Percentiles rank a stretch among this genome's conserved stretches.
phyloP scores from a whole-genome alignment of 2,888 invertebrate species.

The Pollenia amentaria region DNA sequence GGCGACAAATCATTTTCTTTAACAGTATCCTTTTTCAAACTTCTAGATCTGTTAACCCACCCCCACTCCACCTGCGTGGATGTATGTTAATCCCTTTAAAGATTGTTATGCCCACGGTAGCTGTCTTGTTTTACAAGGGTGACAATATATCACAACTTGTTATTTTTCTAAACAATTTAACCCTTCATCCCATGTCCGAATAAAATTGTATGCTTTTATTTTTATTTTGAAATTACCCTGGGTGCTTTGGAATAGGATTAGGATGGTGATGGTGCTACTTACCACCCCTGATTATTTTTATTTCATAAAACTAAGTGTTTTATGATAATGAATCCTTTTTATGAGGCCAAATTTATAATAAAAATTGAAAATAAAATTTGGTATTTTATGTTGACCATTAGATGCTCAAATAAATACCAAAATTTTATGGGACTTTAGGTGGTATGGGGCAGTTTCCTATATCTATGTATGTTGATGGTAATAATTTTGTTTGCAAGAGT shows the following conservation, averaged over 20 bases:
- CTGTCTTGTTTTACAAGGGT: constrained; percentile 70
- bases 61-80: constrained; percentile 24
- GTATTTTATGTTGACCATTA: constrained; percentile 82
- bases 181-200: constrained; percentile 60
- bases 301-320: constrained; percentile 71
- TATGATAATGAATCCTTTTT: constrained; percentile 75
- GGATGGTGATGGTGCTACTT: constrained; percentile 14
- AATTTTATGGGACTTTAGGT: constrained; percentile 79
- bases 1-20: constrained; percentile 83
- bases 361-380: constrained; percentile 79
- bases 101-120: constrained; percentile 37
- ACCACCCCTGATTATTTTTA: constrained; percentile 53
- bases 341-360: constrained; percentile 60
- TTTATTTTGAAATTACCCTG: constrained; percentile 57
- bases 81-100: constrained; percentile 60
- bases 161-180: constrained; percentile 72
- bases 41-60: not conserved
- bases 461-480: not conserved
- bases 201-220: not conserved
- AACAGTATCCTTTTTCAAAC: constrained; percentile 56
- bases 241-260: not conserved
- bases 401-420: constrained; percentile 80
- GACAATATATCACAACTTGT: constrained; percentile 72
- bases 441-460: constrained; percentile 60
- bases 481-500: constrained; percentile 11